Base-by-base conservation (phyloP, 1,140 invertebrate species). In the Vollenhovia emeryi region DNA sequence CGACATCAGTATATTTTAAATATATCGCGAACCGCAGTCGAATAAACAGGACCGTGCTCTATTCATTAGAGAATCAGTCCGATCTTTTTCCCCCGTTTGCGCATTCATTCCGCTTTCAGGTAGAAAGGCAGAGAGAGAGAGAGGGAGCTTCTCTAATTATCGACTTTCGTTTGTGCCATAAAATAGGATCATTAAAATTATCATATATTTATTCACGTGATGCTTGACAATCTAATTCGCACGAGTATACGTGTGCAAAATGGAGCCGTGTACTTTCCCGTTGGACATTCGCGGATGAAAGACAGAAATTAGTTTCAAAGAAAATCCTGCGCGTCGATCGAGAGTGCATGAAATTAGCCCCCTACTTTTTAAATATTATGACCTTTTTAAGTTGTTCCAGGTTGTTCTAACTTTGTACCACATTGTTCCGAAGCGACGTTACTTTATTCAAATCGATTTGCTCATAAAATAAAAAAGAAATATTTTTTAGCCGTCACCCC, bases 1-100 rank as follows among this genome's bases (percentile, higher is more conserved):
- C 36, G 36, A 76, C 40, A 40, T 76, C 57, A 21, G 74, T 76
- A 30, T 15, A 27, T 79, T 79, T 79, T 68, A 79, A 79, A 79
- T 79, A 79, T 79, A 79, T 79, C 43, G 43, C 59, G 45, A 36
- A 11, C 21, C 15, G 30, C 75, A 79, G 30, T 78, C 60, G 60
- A 60, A 78, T 79, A 68, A 79, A 79, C 43, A 79, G 27, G 11
- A 55, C 27, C 40, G 43, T 33, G 36, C 18, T 27, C 62, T 66
- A 66, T 66, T 79, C 75, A 68, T 66, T 45, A 68, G 24, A 68
- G 43, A 48, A 79, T 79, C 60, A 45, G 30, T 21, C 21, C n/a
- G 13, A 66, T 66, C 13, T 57, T 43, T 68, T 57, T 36, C 43
- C 4, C n/a, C 45, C 15, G 30, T 79, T 68, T 66, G 43, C 33